A percentile compares a stretch with the other conserved stretches of the same genome.
These are phyloP conservation scores for Drosophila pectinifera DNA, from an alignment of 1,140 invertebrate genomes.

Conservation along the genomic window DNA sequence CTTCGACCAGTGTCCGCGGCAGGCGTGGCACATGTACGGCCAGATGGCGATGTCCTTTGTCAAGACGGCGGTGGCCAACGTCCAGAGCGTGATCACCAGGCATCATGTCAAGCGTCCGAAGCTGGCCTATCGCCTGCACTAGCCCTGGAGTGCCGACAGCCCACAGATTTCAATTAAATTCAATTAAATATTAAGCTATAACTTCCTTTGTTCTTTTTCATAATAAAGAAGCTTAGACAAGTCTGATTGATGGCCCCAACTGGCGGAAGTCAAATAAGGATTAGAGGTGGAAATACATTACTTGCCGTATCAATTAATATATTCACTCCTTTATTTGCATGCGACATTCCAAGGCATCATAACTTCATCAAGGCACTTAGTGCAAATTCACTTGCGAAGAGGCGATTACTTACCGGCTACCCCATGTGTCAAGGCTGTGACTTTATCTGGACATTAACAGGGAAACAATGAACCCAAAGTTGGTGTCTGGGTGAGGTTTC, in stretches of 20 bases:
- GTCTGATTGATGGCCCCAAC: background rate
- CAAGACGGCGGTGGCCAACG: background rate
- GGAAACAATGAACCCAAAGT: conserved; percentile 40
- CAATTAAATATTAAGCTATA: too few species aligned
- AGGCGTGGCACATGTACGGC: conserved; percentile 37
- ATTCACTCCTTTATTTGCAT: conserved; percentile 3
- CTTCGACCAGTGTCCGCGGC: conserved; percentile 26
- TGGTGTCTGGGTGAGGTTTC: conserved; percentile 15
- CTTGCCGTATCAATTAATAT: background rate
- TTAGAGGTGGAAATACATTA: background rate
- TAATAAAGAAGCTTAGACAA: too few species aligned
- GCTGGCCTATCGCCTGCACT: conserved; percentile 23
- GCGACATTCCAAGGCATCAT: conserved; percentile 10
- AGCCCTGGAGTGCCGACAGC: background rate
- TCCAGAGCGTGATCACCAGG: background rate
- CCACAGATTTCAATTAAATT: background rate
- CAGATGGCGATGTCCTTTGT: conserved; percentile 19
- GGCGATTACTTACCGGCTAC: conserved; percentile 21
- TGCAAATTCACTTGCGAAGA: conserved; percentile 19
- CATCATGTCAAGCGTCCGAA: background rate
- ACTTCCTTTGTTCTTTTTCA: too few species aligned
- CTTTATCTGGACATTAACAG: conserved; percentile 21
- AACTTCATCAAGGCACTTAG: conserved; percentile 14
- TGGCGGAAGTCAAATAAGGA: background rate
- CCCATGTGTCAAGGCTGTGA: conserved; percentile 12